Percentiles rank a stretch among this genome's conserved stretches.
Conservation (phyloP, 2,888 invertebrate genomes). For the Chrysolina haemoptera region DNA sequence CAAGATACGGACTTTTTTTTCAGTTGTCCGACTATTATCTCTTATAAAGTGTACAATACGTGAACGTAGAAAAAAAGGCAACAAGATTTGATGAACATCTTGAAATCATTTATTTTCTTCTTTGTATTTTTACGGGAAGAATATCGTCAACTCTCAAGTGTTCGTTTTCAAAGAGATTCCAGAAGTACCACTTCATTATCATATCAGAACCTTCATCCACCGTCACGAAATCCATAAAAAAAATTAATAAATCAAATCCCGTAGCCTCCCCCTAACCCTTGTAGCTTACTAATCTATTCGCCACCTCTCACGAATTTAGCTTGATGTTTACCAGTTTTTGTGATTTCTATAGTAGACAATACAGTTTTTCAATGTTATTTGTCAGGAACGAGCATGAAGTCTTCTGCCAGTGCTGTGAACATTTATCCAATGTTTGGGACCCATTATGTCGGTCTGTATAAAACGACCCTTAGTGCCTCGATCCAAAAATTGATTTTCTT, state of each 20-base stretch:
- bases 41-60: too few species aligned
- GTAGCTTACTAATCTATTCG: too few species aligned
- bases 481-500: constrained; percentile 42
- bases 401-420: constrained; percentile 79
- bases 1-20: too few species aligned
- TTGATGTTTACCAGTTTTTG: constrained; percentile 7
- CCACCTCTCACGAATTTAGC: too few species aligned
- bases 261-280: not conserved
- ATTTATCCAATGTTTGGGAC: constrained; percentile 78
- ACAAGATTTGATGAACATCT: too few species aligned
- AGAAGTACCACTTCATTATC: not conserved
- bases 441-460: constrained; percentile 74
- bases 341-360: constrained; percentile 15
- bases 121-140: not conserved
- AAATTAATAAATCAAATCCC: not conserved
- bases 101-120: too few species aligned
- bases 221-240: not conserved
- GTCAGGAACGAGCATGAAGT: constrained; percentile 76
- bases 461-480: constrained; percentile 44
- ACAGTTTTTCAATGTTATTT: constrained; percentile 52
- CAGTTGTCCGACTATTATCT: too few species aligned
- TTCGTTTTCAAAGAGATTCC: not conserved
- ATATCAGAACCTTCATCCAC: not conserved
- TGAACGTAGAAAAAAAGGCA: too few species aligned
- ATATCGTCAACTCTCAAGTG: not conserved